These are phyloP conservation scores for Discoglossus pictus DNA, from an alignment of 2,797 vertebrate species.

Conservation along the genomic window DNA sequence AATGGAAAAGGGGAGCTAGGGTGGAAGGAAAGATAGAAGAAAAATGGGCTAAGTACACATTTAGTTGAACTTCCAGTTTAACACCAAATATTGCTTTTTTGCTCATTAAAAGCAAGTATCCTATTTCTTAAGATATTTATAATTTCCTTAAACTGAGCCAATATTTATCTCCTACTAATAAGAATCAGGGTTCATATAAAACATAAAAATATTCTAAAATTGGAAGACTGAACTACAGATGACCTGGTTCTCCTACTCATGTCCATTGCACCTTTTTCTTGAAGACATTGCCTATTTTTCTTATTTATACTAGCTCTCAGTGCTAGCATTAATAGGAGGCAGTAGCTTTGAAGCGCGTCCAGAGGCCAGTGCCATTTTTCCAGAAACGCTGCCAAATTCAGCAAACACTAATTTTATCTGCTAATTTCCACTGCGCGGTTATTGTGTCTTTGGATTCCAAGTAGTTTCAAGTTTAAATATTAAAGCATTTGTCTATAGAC, in stretches of 20 bases:
- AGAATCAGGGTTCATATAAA: too few relatives aligned
- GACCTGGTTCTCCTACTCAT: constrained; percentile 39
- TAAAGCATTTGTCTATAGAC: constrained; percentile 7
- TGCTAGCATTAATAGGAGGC: constrained; percentile 59
- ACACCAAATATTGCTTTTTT: too few relatives aligned
- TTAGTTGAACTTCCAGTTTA: too few relatives aligned
- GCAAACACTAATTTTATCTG: constrained; percentile 70
- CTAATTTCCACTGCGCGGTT: constrained; percentile 67
- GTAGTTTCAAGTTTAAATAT: constrained; percentile 33
- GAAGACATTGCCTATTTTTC: constrained; percentile 49
- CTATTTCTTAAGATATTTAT: too few relatives aligned
- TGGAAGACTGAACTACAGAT: too few relatives aligned
- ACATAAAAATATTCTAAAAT: too few relatives aligned
- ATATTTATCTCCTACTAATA: too few relatives aligned
- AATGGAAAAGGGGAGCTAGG: too few relatives aligned
- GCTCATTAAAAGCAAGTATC: too few relatives aligned
- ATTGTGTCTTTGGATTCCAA: constrained; percentile 60
- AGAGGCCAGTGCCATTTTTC: constrained; percentile 68
- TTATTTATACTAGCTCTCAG: constrained; percentile 45
- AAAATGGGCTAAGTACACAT: too few relatives aligned
- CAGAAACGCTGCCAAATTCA: constrained; percentile 66
- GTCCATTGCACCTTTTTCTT: constrained; percentile 59
- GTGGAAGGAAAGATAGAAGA: too few relatives aligned
- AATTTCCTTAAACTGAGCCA: too few relatives aligned
- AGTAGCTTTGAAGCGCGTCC: constrained; percentile 71